Conservation (phyloP, 2,888 invertebrate species). For the Leptopilina syphax region DNA sequence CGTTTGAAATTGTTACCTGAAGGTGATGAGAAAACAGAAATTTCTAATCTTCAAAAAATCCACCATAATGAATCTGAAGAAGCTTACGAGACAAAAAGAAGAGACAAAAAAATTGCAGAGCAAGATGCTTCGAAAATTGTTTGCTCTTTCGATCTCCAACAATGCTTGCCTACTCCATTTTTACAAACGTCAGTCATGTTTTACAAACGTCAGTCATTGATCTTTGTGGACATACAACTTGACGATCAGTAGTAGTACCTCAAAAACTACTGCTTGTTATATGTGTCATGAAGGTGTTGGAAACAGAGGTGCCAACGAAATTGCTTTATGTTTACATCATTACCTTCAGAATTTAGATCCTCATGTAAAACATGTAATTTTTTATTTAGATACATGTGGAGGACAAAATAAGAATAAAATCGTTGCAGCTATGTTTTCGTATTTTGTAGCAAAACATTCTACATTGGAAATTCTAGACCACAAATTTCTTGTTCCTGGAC, state of each 20-base stretch:
- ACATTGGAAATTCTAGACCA: too few relatives aligned
- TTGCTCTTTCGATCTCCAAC: constrained; percentile 55
- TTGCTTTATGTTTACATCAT: constrained; percentile 58
- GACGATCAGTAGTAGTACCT: constrained; percentile 58
- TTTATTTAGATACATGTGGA: too few relatives aligned
- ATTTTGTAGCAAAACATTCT: too few relatives aligned
- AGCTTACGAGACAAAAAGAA: constrained; percentile 47
- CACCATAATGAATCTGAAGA: constrained; percentile 46
- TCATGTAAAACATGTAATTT: too few relatives aligned
- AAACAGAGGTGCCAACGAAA: constrained; percentile 61
- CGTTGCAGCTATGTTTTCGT: too few relatives aligned
- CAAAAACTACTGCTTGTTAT: constrained; percentile 56
- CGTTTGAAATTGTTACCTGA: constrained; percentile 16
- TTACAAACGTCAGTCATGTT: constrained; percentile 62
- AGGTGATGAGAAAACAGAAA: not conserved
- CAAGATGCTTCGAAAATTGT: constrained; percentile 30
- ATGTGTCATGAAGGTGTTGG: constrained; percentile 65
- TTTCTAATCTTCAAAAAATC: constrained; percentile 27
- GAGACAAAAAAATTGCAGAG: constrained; percentile 44
- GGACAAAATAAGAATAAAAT: too few relatives aligned
- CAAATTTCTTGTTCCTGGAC: too few relatives aligned
- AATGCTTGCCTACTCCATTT: constrained; percentile 62
- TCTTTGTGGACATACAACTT: constrained; percentile 64
- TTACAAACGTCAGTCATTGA: constrained; percentile 67
- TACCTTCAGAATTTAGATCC: constrained; percentile 41